Evolutionary conservation across 2,797 vertebrate genomes (phyloP).

Genomic region (Tapirus indicus): DNA sequence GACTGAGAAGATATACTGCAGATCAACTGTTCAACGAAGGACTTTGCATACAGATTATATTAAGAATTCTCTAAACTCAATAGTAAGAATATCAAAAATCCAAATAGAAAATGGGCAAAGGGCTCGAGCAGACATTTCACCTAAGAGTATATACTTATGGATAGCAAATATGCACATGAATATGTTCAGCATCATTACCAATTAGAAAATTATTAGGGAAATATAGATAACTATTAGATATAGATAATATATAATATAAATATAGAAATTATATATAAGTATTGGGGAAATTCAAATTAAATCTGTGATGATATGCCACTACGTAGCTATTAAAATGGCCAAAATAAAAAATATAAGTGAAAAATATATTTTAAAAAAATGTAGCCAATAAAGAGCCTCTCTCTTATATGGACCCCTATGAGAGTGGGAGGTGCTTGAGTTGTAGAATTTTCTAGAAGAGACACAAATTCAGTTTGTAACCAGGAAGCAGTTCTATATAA

Average conservation of each 20-base stretch:
- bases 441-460: constrained; percentile 20
- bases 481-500: not conserved
- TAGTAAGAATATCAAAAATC: not conserved
- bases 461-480: not conserved
- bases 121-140: not conserved
- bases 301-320: not conserved
- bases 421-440: not conserved
- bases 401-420: not conserved
- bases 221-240: not conserved
- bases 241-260: not conserved
- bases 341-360: constrained; percentile 16
- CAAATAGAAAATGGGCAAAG: not conserved
- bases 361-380: constrained; percentile 10
- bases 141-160: not conserved
- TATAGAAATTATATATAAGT: not conserved
- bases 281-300: not conserved
- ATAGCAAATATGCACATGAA: not conserved
- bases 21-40: not conserved
- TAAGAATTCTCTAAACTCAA: not conserved
- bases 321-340: not conserved
- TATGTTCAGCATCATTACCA: not conserved
- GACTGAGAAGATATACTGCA: not conserved
- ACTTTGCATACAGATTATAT: not conserved
- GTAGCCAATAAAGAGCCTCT: not conserved
- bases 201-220: not conserved